phyloP scores from a whole-genome alignment of 1,140 invertebrate species.

The Pogonognathellus flavescens region DNA sequence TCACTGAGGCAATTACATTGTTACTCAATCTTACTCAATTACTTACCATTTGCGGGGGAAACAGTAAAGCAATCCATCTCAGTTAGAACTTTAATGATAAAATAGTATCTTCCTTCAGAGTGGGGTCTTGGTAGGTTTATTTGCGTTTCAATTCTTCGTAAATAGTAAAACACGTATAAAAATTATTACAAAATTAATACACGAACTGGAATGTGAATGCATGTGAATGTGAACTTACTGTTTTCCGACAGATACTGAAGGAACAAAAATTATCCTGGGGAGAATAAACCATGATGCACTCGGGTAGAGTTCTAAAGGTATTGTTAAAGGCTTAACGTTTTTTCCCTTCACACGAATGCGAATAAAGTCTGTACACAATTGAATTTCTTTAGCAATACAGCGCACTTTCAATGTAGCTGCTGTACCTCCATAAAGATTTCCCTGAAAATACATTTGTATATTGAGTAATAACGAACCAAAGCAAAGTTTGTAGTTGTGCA shows the following conservation, averaged over 20 bases:
- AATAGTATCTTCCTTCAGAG: neutral
- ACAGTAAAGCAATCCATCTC: slow-evolving; percentile 8
- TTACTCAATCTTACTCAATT: too few species aligned
- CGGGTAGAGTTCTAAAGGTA: slow-evolving; percentile 29
- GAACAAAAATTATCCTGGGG: neutral
- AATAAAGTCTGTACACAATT: neutral
- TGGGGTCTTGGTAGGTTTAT: neutral
- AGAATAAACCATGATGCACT: slow-evolving; percentile 15
- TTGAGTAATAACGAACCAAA: too few species aligned
- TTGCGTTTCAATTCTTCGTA: neutral
- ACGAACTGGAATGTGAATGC: too few species aligned
- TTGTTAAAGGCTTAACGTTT: neutral
- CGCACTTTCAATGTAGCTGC: neutral
- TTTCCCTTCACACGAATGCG: neutral
- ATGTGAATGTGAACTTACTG: neutral
- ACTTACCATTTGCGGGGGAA: neutral
- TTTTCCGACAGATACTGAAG: slow-evolving; percentile 28
- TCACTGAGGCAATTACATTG: too few species aligned
- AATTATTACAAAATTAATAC: too few species aligned
- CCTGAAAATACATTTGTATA: neutral
- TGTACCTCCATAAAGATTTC: neutral
- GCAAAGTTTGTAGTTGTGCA: too few species aligned
- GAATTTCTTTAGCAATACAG: neutral
- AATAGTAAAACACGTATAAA: neutral
- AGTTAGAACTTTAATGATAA: neutral